Evolutionary conservation across 1,140 invertebrate species (phyloP).

Genomic region (Euglossa dilemma): DNA sequence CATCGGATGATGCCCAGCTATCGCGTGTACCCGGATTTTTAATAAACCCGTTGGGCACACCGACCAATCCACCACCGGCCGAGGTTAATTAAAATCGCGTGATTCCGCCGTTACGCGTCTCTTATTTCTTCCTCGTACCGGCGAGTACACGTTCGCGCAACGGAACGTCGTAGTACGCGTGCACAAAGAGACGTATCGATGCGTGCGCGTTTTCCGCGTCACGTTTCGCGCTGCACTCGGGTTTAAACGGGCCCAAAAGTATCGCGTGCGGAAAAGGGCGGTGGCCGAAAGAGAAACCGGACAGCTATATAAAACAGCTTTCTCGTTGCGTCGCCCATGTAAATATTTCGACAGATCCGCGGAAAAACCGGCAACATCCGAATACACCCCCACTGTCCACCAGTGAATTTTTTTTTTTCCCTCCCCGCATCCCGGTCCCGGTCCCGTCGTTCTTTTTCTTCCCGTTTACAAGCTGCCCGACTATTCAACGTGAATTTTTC

Average conservation of each 20-base stretch:
- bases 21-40: not conserved
- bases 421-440: no score
- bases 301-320: no score
- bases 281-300: not conserved
- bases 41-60: not conserved
- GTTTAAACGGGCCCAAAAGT: constrained; percentile 5
- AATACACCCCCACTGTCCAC: not conserved
- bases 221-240: not conserved
- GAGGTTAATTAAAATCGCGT: not conserved
- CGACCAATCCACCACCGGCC: not conserved
- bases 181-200: no score
- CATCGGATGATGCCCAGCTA: not conserved
- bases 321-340: not conserved
- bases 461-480: constrained; percentile 26
- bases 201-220: not conserved
- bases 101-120: not conserved
- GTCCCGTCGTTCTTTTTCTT: not conserved
- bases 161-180: no score
- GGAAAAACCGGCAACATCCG: constrained; percentile 4
- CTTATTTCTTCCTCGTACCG: no score
- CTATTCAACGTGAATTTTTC: constrained; percentile 49
- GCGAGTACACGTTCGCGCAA: no score
- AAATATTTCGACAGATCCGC: constrained; percentile 21
- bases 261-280: not conserved
- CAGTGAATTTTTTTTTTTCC: not conserved